These are phyloP conservation scores for Rhagonycha lutea DNA, from an alignment of 2,888 invertebrate species.

Conservation along the genomic window DNA sequence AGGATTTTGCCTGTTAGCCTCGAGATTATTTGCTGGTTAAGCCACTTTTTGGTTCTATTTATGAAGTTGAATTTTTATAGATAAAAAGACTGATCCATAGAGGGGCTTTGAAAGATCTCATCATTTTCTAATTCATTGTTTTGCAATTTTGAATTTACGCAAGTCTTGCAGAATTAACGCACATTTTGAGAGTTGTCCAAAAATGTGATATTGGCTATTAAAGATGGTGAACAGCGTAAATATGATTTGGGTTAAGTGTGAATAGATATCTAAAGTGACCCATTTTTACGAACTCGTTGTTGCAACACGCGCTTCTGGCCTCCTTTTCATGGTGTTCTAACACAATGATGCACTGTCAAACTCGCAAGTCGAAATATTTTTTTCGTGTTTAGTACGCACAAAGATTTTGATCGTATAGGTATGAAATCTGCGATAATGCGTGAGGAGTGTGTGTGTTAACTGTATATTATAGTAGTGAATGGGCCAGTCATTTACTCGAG, in stretches of 20 bases:
- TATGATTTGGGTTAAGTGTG: constrained; percentile 45
- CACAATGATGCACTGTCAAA: constrained; percentile 15
- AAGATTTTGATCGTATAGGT: constrained; percentile 12
- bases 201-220: neutral
- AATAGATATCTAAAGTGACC: constrained; percentile 42
- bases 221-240: neutral
- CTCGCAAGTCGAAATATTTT: neutral
- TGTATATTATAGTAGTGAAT: constrained; percentile 26
- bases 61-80: neutral
- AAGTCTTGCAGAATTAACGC: neutral
- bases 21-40: neutral
- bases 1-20: neutral
- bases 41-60: neutral
- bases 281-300: constrained; percentile 34
- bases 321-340: constrained; percentile 17
- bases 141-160: too few relatives aligned
- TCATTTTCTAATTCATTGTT: too few relatives aligned
- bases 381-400: neutral
- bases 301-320: constrained; percentile 25
- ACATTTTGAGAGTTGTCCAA: neutral
- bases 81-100: neutral
- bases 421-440: constrained; percentile 32
- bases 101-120: neutral
- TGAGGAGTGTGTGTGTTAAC: constrained; percentile 19
- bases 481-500: constrained; percentile 12